Evolutionary conservation across 2,888 invertebrate species (phyloP).

Genomic region (Pollenia griseotomentosa): DNA sequence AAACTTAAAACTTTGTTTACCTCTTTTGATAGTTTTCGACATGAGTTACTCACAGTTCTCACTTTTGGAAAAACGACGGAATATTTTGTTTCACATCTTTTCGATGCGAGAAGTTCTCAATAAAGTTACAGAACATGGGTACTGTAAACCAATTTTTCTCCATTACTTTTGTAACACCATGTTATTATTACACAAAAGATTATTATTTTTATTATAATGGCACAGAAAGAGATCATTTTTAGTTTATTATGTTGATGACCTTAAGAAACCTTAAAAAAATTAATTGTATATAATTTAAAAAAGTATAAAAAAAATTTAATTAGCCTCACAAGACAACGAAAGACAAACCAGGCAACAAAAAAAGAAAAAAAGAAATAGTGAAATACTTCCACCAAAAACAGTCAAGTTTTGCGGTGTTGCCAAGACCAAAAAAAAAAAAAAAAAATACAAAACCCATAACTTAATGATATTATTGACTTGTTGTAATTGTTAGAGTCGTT

Average conservation of each 20-base stretch:
- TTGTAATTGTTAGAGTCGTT: constrained; percentile 31
- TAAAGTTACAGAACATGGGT: too few species aligned
- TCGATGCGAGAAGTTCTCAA: too few species aligned
- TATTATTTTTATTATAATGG: constrained; percentile 34
- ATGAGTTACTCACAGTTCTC: too few species aligned
- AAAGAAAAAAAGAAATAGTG: not conserved
- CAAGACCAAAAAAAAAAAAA: constrained; percentile 61
- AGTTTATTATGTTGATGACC: constrained; percentile 81
- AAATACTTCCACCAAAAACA: constrained; percentile 57
- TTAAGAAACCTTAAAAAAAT: constrained; percentile 77
- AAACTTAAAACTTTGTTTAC: too few species aligned
- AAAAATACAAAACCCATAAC: not conserved
- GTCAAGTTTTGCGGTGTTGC: constrained; percentile 60
- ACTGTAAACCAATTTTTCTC: too few species aligned
- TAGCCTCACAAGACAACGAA: constrained; percentile 36
- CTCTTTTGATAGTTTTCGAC: too few species aligned
- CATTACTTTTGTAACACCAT: constrained; percentile 22
- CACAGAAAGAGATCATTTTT: constrained; percentile 45
- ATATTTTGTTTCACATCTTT: too few species aligned
- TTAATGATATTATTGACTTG: constrained; percentile 22
- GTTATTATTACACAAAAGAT: constrained; percentile 51
- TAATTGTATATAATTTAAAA: constrained; percentile 6
- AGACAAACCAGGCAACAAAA: constrained; percentile 12
- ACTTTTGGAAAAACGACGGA: too few species aligned
- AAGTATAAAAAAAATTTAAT: constrained; percentile 25